Conservation (phyloP, 2,113 vertebrate species). For the Calonectris borealis region DNA sequence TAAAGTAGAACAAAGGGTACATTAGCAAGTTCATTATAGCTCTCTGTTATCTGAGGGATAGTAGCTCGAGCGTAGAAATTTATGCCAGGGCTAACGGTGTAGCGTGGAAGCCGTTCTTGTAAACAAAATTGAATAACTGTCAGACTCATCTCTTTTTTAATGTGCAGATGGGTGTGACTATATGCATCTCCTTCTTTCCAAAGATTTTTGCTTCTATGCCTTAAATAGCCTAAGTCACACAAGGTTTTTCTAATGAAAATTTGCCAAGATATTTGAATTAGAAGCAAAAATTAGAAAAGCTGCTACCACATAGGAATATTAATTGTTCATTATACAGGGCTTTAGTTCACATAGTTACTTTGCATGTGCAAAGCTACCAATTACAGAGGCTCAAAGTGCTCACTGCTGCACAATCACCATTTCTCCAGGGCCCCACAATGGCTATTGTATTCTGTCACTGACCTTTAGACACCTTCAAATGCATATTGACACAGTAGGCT, state of each 20-base stretch:
- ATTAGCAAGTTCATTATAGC: not conserved
- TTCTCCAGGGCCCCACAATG: conserved; percentile 26
- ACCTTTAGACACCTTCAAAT: conserved; percentile 49
- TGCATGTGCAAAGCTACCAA: conserved; percentile 56
- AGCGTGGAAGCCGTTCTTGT: not conserved
- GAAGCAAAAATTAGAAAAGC: conserved; percentile 43
- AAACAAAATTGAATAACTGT: not conserved
- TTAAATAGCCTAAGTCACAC: not conserved
- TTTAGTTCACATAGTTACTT: conserved; percentile 37
- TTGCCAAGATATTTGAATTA: conserved; percentile 45
- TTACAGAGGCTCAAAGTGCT: conserved; percentile 39
- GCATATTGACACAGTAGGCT: conserved; percentile 48
- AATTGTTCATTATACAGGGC: conserved; percentile 31
- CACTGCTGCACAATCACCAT: not conserved
- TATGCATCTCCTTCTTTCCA: not conserved
- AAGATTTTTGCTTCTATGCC: not conserved
- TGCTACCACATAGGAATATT: conserved; percentile 46
- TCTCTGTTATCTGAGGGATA: not conserved
- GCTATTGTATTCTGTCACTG: conserved; percentile 15
- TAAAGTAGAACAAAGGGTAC: not conserved
- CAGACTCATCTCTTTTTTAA: not conserved
- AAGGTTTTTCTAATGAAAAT: conserved; percentile 31
- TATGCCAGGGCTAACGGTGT: not conserved
- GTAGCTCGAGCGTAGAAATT: not conserved
- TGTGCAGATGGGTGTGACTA: not conserved